phyloP scores from a whole-genome alignment of 2,113 vertebrate genomes.

The Phalacrocorax carbo region DNA sequence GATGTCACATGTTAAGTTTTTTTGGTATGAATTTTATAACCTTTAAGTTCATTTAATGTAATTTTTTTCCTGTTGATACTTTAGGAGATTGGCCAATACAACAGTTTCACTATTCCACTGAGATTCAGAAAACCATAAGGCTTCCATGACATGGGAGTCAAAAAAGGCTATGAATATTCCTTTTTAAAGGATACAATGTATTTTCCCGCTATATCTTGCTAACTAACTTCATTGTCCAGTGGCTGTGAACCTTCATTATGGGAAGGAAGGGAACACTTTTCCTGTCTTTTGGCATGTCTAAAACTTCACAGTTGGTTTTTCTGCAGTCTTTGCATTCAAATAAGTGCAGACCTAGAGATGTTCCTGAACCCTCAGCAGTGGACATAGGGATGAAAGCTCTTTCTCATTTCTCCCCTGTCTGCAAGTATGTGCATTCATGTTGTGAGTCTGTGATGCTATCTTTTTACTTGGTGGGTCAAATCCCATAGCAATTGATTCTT shows the following conservation, averaged over 20 bases:
- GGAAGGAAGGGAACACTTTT: not conserved
- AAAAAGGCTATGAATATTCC: not conserved
- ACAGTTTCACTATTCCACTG: not conserved
- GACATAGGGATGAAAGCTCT: not conserved
- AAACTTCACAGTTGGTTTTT: not conserved
- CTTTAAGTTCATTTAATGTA: not conserved
- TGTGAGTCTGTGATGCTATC: not conserved
- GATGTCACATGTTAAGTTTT: not conserved
- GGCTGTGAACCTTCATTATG: not conserved
- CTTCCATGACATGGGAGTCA: not conserved
- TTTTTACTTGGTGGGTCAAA: not conserved
- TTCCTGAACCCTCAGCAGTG: not conserved
- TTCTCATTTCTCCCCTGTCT: not conserved
- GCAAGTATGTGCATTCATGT: not conserved
- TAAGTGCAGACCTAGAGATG: not conserved
- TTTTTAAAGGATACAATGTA: not conserved
- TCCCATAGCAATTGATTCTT: not conserved
- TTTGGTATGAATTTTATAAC: not conserved
- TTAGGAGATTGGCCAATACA: not conserved
- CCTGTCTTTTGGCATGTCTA: not conserved
- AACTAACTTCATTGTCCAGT: not conserved
- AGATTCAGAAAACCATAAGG: not conserved
- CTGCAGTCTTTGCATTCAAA: not conserved
- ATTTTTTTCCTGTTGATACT: not conserved
- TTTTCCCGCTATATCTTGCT: not conserved